Evolutionary conservation across 2,113 vertebrate species (phyloP).

Genomic region (Bettongia penicillata): DNA sequence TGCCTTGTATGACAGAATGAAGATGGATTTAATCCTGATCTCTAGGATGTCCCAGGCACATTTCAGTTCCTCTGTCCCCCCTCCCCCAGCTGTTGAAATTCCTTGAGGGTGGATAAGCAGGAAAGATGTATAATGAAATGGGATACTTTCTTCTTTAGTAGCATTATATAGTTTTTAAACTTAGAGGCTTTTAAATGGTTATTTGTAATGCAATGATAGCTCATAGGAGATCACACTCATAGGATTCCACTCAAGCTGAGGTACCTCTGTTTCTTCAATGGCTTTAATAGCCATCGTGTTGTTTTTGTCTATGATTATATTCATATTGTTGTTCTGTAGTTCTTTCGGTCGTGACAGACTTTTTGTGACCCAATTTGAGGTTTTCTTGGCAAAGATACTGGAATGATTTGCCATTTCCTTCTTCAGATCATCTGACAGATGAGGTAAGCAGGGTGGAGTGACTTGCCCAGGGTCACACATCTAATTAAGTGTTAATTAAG

Average conservation of each 20-base stretch:
- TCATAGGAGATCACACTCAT: background rate
- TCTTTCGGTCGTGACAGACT: background rate
- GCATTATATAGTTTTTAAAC: background rate
- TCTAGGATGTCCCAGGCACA: background rate
- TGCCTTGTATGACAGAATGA: constrained; percentile 18
- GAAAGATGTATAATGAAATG: background rate
- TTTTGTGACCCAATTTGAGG: background rate
- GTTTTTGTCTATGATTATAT: background rate
- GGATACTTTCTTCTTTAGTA: background rate
- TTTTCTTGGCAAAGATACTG: background rate
- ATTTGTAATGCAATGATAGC: background rate
- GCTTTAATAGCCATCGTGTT: background rate
- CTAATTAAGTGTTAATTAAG: no score
- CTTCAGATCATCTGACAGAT: background rate
- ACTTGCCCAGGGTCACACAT: background rate
- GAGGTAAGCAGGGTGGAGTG: no score
- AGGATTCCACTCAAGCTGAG: background rate
- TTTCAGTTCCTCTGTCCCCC: background rate
- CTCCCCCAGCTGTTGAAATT: background rate
- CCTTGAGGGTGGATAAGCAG: background rate
- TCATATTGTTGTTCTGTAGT: background rate
- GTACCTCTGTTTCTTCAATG: background rate
- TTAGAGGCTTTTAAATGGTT: background rate
- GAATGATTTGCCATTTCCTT: no score
- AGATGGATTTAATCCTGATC: constrained; percentile 9